Evolutionary conservation across 2,797 vertebrate genomes (phyloP), one percentile per base, ranked within the genome.

Genomic region (Hypotaenidia okinawae): DNA sequence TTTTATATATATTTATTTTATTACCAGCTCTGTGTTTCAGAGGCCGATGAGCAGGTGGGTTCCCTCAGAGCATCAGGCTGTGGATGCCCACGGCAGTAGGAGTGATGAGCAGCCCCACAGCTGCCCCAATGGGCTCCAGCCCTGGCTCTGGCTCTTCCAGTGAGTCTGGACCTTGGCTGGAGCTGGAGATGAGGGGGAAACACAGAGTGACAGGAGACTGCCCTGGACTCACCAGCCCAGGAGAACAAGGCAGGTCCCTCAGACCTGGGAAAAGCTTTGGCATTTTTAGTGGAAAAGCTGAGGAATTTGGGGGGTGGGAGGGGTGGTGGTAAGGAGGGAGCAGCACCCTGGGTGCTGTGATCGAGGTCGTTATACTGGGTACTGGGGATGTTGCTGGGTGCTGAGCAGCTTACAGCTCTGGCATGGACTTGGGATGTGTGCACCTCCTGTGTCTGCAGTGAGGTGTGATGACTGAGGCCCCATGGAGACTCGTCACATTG

Each of bases 361-460:
- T 58, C 1, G 21, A 13, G 54, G 37, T 35, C 0, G 0, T 10
- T 57, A 3, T 5, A 0, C 6, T 2, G 11, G 19, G 41, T 39
- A 52, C 47, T 59, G 61, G 51, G 76, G 37, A 19, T 2, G 2
- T 4, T 6, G 11, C 0, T 12, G 68, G 55, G 68, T 52, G 39
- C 68, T 25, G 62, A 70, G 55, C 47, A 68, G 59, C 73, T 76
- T 19, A 22, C 17, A 9, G 43, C 73, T 17, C 41, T 5, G 1
- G 2, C 13, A 0, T 8, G 43, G 33, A 1, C 4, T 1, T 18
- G 43, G 27, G 49, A 14, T 37, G 28, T 12, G 6, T 1, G 62
- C 6, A 8, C 11, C 59, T 28, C 28, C 37, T 16, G 0, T 0
- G n/a, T 16, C 64, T 41, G 43, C 57, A 16, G 58, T 0, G 28